Evolutionary conservation across 2,888 invertebrate genomes (phyloP).

Genomic region (Lymantria dispar): DNA sequence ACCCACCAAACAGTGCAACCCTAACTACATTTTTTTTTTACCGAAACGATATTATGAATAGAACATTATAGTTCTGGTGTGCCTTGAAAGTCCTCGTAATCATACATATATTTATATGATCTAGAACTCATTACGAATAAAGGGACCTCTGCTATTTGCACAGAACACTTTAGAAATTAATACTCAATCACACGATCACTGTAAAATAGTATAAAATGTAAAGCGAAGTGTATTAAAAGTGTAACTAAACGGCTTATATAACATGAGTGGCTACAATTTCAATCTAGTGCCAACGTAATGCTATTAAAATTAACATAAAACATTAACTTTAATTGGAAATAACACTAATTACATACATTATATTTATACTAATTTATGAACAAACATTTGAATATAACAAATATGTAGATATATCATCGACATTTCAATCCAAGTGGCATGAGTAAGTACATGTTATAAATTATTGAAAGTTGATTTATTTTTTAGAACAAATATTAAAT

Average conservation of each 20-base stretch:
- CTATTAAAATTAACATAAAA: conserved; percentile 60
- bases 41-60: conserved; percentile 41
- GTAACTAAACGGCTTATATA: conserved; percentile 35
- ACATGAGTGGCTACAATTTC: conserved; percentile 44
- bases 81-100: conserved; percentile 41
- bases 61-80: conserved; percentile 35
- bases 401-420: conserved; percentile 37
- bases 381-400: conserved; percentile 52
- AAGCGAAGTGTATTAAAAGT: conserved; percentile 30
- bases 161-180: conserved; percentile 33
- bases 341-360: conserved; percentile 71
- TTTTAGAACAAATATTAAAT: no score
- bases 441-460: no score
- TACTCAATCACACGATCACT: conserved; percentile 34
- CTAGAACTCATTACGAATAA: conserved; percentile 76
- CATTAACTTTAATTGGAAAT: conserved; percentile 64
- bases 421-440: conserved; percentile 3
- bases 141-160: conserved; percentile 49
- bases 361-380: conserved; percentile 65
- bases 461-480: no score
- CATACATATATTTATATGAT: conserved; percentile 79
- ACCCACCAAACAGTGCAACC: conserved; percentile 46
- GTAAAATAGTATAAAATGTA: conserved; percentile 43
- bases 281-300: conserved; percentile 55
- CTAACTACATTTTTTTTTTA: conserved; percentile 35